Base-by-base conservation (phyloP, 2,888 invertebrate genomes). In the Ephialtes manifestator region DNA sequence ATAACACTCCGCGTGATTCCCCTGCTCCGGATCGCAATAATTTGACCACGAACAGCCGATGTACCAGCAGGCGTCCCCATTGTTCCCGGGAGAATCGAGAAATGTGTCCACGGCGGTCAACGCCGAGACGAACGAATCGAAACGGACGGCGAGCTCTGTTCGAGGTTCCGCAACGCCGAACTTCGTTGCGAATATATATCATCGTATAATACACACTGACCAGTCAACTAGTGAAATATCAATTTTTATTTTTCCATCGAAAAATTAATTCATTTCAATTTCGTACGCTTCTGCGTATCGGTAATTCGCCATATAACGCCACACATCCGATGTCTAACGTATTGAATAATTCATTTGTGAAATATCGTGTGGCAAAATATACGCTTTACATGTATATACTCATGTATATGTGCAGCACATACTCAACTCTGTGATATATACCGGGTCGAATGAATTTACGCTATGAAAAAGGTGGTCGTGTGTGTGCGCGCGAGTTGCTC, bases 31-130 rank as follows among this genome's bases (percentile, higher is more conserved):
- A 77, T 55, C 63, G 67, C 53, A 79, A 81, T 84, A 74, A 85
- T 80, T 87, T 75, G 82, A 87, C 72, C 81, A 74, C 84, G 77
- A 78, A 87, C 76, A 65, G 84, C 71, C 82, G 71, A 65, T 78
- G 71, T 78, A 78, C 82, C 76, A 11, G 48, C 78, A 70, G 80
- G 79, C 72, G 81, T 81, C 68, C 46, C 58, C 68, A 79, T 74
- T 78, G 81, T 68, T 72, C 71, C 72, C 77, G 48, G 28, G 83
- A 78, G 83, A 77, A 74, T 68, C 48, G 78, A 35, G 65, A 81
- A 81, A 74, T 35, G 24, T 74, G 65, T 65, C 46, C 76, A 39
- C 39, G n/a, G 68, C 15, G 48, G 35, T 7, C 51, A 20, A 65
- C 74, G 15, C 18, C 28, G 15, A 35, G 28, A 63, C 53, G 63